A percentile compares a stretch with the other conserved stretches of the same genome.
These are phyloP conservation scores for Camponotus floridanus DNA, from an alignment of 1,140 invertebrate genomes.

Conservation along the genomic window DNA sequence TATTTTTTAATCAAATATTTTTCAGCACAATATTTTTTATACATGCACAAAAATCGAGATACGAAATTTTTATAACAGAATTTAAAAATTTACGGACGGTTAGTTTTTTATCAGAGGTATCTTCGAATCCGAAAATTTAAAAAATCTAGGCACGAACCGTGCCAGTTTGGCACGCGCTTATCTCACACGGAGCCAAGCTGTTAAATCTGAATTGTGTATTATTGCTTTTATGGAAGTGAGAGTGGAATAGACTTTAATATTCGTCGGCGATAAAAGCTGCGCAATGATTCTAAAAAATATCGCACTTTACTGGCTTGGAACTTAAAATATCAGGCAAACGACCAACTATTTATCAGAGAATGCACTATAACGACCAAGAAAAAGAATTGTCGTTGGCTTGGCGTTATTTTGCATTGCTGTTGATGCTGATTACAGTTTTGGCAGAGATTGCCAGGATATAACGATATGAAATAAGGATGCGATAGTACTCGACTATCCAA, in stretches of 20 bases:
- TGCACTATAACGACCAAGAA: constrained; percentile 22
- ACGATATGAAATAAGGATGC: neutral
- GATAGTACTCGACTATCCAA: neutral
- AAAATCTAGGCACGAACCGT: constrained; percentile 58
- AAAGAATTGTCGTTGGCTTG: constrained; percentile 50
- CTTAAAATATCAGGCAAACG: constrained; percentile 44
- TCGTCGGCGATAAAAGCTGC: constrained; percentile 68
- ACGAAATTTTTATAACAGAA: neutral
- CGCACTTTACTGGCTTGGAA: constrained; percentile 52
- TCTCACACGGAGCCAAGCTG: constrained; percentile 67
- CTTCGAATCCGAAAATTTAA: constrained; percentile 58
- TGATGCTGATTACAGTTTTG: constrained; percentile 34
- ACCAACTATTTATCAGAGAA: constrained; percentile 49
- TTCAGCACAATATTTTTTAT: neutral
- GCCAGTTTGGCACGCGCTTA: constrained; percentile 66
- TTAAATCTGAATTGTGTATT: constrained; percentile 73
- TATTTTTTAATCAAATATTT: constrained; percentile 25
- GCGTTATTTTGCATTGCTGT: constrained; percentile 23
- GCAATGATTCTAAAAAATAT: constrained; percentile 63
- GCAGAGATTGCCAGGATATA: constrained; percentile 7
- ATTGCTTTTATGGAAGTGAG: constrained; percentile 68
- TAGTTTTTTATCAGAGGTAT: constrained; percentile 37
- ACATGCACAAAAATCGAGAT: neutral
- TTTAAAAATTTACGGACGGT: constrained; percentile 24
- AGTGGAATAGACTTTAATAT: constrained; percentile 67